A percentile compares a stretch with the other conserved stretches of the same genome.
Conservation (phyloP, 2,113 vertebrate species). For the Indri indri region DNA sequence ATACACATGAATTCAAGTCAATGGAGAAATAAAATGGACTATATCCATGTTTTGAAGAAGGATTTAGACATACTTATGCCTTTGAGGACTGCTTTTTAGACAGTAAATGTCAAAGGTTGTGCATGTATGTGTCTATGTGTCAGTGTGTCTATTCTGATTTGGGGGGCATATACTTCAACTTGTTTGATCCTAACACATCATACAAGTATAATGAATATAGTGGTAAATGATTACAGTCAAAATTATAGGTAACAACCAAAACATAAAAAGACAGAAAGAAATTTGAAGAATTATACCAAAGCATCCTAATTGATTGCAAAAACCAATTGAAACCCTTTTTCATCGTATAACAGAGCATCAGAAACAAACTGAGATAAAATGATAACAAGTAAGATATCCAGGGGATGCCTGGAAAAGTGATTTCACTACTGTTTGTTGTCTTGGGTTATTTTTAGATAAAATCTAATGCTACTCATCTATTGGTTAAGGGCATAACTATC, state of each 20-base stretch:
- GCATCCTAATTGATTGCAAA: background rate
- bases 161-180: background rate
- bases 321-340: background rate
- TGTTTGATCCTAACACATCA: background rate
- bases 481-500: background rate
- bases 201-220: background rate
- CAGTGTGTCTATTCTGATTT: background rate
- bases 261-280: background rate
- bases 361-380: background rate
- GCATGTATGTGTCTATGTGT: fast-evolving
- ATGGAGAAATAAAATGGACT: background rate
- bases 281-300: background rate
- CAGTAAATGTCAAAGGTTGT: background rate
- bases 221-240: background rate
- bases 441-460: background rate
- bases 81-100: background rate
- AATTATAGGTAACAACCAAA: background rate
- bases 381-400: background rate
- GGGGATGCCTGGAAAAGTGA: background rate
- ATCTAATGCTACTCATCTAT: background rate
- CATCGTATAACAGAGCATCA: background rate
- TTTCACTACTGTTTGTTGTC: background rate
- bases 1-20: background rate
- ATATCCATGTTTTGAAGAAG: background rate
- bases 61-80: background rate